Evolutionary conservation across 1,140 invertebrate genomes (phyloP).

Genomic region (Bombus ignitus): DNA sequence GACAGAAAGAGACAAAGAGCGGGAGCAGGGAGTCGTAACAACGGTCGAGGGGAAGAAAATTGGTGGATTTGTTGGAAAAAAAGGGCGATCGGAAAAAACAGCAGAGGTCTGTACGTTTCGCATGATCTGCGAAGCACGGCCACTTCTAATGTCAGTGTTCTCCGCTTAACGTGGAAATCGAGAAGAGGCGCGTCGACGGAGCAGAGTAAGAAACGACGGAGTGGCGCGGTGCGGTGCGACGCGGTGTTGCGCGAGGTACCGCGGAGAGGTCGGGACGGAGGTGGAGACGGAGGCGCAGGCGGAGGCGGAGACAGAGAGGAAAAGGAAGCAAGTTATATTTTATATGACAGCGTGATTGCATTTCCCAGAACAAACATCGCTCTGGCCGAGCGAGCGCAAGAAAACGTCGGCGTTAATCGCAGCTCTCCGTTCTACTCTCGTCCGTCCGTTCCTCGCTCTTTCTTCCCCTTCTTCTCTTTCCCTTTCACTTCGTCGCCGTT

Average conservation of each 20-base stretch:
- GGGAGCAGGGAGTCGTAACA: too few relatives aligned
- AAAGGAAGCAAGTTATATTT: constrained; percentile 75
- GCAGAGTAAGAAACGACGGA: constrained; percentile 18
- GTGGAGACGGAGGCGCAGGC: constrained; percentile 1
- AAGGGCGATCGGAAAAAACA: constrained; percentile 44
- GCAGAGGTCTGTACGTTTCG: constrained; percentile 44
- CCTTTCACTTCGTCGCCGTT: neutral
- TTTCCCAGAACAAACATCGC: constrained; percentile 78
- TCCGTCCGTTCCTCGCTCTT: neutral
- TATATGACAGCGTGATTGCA: constrained; percentile 76
- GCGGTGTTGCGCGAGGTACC: neutral
- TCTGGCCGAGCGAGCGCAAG: constrained; percentile 64
- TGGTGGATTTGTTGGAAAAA: constrained; percentile 45
- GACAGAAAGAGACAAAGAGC: neutral
- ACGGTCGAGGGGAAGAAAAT: too few relatives aligned
- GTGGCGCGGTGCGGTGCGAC: neutral
- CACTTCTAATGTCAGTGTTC: constrained; percentile 63
- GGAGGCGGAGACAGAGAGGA: constrained; percentile 47
- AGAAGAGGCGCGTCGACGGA: constrained; percentile 50
- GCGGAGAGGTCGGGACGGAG: constrained; percentile 9
- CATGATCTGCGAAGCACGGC: constrained; percentile 58
- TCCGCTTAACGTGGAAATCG: constrained; percentile 61
- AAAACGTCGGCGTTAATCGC: constrained; percentile 71
- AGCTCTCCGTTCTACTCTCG: constrained; percentile 11
- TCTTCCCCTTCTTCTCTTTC: neutral